Percentiles rank a stretch among this genome's conserved stretches.
Conservation (phyloP, 23 tunicate species). For the Halocynthia roretzi region DNA sequence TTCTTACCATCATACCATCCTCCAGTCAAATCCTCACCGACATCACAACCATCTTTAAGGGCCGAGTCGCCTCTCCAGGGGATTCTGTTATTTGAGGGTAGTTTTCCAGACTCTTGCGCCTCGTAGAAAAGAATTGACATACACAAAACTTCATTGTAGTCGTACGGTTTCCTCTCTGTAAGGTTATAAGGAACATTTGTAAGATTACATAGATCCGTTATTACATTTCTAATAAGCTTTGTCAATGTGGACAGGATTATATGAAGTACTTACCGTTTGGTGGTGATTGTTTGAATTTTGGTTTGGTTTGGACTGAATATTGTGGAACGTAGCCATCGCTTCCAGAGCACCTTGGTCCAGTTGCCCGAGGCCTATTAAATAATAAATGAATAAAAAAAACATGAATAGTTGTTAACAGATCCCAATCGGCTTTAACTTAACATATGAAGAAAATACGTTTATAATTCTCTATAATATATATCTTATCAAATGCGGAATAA, state of each 20-base stretch:
- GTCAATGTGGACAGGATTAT: background rate
- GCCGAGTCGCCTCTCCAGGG: conserved; percentile 98
- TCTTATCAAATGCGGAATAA: too few relatives aligned
- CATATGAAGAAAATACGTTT: too few relatives aligned
- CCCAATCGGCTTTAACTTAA: too few relatives aligned
- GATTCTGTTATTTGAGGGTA: conserved; percentile 70
- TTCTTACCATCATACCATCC: conserved; percentile 96
- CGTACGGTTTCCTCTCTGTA: conserved; percentile 50
- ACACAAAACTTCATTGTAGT: conserved; percentile 82
- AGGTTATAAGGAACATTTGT: background rate
- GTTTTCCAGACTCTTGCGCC: conserved; percentile 92
- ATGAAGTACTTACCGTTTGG: conserved; percentile 33
- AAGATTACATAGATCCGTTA: too few relatives aligned
- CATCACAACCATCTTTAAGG: conserved; percentile 97
- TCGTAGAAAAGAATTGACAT: conserved; percentile 90
- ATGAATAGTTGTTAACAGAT: too few relatives aligned
- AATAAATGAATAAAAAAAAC: background rate
- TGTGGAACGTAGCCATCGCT: conserved; percentile 31
- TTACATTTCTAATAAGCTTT: background rate
- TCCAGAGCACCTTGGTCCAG: conserved; percentile 42
- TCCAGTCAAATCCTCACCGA: conserved; percentile 71
- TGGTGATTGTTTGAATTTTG: conserved; percentile 45
- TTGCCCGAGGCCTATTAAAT: conserved; percentile 14
- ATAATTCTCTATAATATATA: too few relatives aligned
- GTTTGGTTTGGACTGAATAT: conserved; percentile 48